Evolutionary conservation across 1,140 invertebrate species (phyloP).

Genomic region (Brachystomella parvula): DNA sequence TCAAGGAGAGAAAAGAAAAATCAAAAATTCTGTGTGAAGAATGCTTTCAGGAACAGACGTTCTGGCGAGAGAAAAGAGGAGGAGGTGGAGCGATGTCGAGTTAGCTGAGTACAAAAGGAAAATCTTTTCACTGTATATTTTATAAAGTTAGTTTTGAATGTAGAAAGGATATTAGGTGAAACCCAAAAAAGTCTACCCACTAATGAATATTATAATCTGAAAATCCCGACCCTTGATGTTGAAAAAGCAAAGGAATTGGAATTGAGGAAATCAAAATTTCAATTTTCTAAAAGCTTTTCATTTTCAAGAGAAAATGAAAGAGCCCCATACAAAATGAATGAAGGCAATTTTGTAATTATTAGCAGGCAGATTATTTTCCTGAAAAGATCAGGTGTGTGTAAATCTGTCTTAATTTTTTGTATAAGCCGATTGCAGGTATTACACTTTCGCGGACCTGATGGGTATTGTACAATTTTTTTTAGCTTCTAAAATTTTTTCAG

Average conservation of each 20-base stretch:
- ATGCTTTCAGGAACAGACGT: neutral
- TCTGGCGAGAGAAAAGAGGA: neutral
- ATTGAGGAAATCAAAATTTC: neutral
- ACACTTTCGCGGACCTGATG: too few species aligned
- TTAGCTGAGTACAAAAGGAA: neutral
- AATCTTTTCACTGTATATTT: neutral
- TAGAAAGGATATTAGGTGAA: neutral
- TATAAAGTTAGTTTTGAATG: neutral
- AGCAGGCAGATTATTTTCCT: neutral
- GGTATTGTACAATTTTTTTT: too few species aligned
- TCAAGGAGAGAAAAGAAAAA: neutral
- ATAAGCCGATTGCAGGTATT: too few species aligned
- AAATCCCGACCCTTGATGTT: neutral
- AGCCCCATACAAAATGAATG: neutral
- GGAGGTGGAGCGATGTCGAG: neutral
- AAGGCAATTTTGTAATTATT: neutral
- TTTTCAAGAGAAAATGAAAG: neutral
- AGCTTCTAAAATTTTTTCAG: too few species aligned
- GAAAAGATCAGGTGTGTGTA: neutral
- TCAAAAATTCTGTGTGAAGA: too few species aligned
- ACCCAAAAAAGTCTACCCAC: neutral
- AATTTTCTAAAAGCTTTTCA: neutral
- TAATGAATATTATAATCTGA: slow-evolving; percentile 2
- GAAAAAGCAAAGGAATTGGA: neutral
- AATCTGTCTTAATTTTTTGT: too few species aligned